Conservation (phyloP, 2,888 invertebrate genomes). For the Zaprionus bogoriensis region DNA sequence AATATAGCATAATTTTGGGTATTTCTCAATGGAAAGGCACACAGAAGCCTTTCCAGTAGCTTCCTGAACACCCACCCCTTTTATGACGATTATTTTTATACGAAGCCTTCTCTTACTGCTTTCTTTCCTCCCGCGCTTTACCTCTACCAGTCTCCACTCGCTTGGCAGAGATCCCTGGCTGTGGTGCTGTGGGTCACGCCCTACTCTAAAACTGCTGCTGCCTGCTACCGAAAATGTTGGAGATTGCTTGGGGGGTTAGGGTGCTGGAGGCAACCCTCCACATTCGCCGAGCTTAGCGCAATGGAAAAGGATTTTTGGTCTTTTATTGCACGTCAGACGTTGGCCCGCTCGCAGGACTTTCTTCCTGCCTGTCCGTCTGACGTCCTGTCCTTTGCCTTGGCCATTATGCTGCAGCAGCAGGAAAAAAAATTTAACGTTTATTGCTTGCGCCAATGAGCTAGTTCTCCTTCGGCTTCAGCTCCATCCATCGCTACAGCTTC, state of each 20-base stretch:
- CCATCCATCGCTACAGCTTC: no score
- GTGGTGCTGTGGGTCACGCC: constrained; percentile 17
- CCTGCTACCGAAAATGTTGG: constrained; percentile 63
- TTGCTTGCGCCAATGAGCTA: constrained; percentile 78
- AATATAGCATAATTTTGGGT: constrained; percentile 38
- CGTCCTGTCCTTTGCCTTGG: constrained; percentile 51
- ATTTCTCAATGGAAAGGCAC: no score
- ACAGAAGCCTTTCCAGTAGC: constrained; percentile 2
- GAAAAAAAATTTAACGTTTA: constrained; percentile 77
- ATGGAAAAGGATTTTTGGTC: constrained; percentile 78
- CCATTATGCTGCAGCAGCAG: constrained; percentile 72
- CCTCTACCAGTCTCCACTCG: background rate
- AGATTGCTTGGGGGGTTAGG: constrained; percentile 41
- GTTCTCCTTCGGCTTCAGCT: constrained; percentile 41
- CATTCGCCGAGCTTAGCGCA: constrained; percentile 74
- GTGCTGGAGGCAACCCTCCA: background rate
- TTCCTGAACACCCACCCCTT: constrained; percentile 38
- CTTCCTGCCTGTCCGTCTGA: constrained; percentile 15
- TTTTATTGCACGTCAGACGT: constrained; percentile 77
- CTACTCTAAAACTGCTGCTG: constrained; percentile 44
- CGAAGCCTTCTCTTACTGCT: constrained; percentile 7
- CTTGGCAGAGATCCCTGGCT: constrained; percentile 12
- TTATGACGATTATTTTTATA: constrained; percentile 77
- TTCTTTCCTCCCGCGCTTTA: background rate
- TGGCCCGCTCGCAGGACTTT: constrained; percentile 58